Conservation (phyloP, 2,888 invertebrate species). For the Griposia aprilina region DNA sequence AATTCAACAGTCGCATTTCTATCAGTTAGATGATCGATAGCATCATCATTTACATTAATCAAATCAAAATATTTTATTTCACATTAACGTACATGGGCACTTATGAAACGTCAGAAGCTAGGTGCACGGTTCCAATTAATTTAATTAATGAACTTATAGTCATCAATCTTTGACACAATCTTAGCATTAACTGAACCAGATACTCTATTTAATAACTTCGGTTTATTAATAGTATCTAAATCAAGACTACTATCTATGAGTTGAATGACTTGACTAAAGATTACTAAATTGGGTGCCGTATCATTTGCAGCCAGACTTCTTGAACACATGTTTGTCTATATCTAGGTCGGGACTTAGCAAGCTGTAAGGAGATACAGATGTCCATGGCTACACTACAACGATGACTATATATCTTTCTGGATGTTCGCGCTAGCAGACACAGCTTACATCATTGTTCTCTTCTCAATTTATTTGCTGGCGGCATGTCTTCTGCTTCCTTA, state of each 20-base stretch:
- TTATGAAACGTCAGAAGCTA: too few relatives aligned
- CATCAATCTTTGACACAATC: not conserved
- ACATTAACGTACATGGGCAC: too few relatives aligned
- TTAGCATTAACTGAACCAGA: not conserved
- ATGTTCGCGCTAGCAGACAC: not conserved
- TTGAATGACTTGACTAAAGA: constrained; percentile 43
- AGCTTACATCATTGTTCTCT: not conserved
- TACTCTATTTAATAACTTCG: constrained; percentile 10
- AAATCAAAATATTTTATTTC: too few relatives aligned
- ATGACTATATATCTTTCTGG: not conserved
- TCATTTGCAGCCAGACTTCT: constrained; percentile 51
- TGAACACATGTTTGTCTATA: constrained; percentile 46
- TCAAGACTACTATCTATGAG: constrained; percentile 27
- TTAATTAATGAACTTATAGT: not conserved
- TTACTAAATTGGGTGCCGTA: constrained; percentile 40
- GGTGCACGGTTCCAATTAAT: too few relatives aligned
- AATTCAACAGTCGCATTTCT: not conserved
- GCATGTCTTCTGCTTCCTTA: not conserved
- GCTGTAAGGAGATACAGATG: constrained; percentile 53
- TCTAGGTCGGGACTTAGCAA: constrained; percentile 46
- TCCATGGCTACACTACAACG: not conserved
- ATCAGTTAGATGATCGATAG: not conserved
- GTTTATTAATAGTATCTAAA: constrained; percentile 33
- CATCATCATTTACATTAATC: not conserved
- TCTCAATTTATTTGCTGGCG: not conserved